These are phyloP conservation scores for Anabacerthia variegaticeps DNA, from an alignment of 2,797 vertebrate genomes.

Conservation along the genomic window DNA sequence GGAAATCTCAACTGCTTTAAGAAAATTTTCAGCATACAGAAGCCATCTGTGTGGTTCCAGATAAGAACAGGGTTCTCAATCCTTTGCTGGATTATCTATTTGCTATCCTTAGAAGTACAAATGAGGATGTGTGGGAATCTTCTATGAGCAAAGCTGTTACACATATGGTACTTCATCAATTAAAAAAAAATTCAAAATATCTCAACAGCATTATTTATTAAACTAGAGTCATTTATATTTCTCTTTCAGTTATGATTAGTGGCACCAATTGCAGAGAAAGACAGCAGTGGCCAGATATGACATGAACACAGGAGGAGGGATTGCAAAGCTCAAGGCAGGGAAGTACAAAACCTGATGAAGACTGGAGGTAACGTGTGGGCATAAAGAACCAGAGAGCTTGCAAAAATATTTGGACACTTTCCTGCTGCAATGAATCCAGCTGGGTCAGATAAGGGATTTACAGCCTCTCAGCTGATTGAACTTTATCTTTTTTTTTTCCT, in stretches of 20 bases:
- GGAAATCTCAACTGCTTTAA: neutral
- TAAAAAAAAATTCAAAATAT: neutral
- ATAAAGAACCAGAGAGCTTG: neutral
- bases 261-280: neutral
- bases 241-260: neutral
- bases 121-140: neutral
- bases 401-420: neutral
- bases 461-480: neutral
- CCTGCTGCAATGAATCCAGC: neutral
- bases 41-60: neutral
- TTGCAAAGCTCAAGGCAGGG: neutral
- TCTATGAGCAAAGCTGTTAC: neutral
- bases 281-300: neutral
- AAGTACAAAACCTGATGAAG: neutral
- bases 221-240: neutral
- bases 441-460: neutral
- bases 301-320: neutral
- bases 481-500: neutral
- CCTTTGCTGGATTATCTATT: neutral
- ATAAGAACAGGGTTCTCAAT: neutral
- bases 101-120: neutral
- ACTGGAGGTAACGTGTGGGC: neutral
- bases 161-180: rapidly evolving
- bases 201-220: neutral
- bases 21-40: neutral